A percentile compares a stretch with the other conserved stretches of the same genome.
Conservation (phyloP, 2,888 invertebrate species). For the Hedya salicella region DNA sequence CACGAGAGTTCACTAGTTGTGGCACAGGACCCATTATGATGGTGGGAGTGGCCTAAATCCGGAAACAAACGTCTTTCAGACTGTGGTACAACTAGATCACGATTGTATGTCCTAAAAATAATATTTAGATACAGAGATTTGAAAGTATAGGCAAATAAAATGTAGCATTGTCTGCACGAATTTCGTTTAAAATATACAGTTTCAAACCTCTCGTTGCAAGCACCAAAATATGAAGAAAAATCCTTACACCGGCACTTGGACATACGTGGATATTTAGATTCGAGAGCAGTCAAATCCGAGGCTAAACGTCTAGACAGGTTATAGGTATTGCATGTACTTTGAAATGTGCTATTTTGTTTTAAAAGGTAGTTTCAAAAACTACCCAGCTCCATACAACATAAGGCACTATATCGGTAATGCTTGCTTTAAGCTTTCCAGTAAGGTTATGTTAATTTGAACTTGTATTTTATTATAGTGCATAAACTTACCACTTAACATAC, state of each 20-base stretch:
- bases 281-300: constrained; percentile 32
- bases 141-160: neutral
- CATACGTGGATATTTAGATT: constrained; percentile 34
- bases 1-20: too few relatives aligned
- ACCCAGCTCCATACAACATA: neutral
- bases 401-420: neutral
- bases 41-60: too few relatives aligned
- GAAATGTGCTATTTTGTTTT: constrained; percentile 2
- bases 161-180: neutral
- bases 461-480: constrained; percentile 14
- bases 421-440: neutral
- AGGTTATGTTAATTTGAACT: neutral
- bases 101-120: too few relatives aligned
- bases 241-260: constrained; percentile 8
- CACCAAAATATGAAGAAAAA: constrained; percentile 24
- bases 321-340: neutral
- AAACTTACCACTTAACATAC: neutral
- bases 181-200: too few relatives aligned
- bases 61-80: too few relatives aligned
- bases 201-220: neutral
- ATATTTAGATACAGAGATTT: too few relatives aligned
- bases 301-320: constrained; percentile 33
- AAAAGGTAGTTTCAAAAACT: neutral
- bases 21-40: too few relatives aligned
- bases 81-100: too few relatives aligned